Conservation (phyloP, 2,797 vertebrate genomes). For the Lemur catta region DNA sequence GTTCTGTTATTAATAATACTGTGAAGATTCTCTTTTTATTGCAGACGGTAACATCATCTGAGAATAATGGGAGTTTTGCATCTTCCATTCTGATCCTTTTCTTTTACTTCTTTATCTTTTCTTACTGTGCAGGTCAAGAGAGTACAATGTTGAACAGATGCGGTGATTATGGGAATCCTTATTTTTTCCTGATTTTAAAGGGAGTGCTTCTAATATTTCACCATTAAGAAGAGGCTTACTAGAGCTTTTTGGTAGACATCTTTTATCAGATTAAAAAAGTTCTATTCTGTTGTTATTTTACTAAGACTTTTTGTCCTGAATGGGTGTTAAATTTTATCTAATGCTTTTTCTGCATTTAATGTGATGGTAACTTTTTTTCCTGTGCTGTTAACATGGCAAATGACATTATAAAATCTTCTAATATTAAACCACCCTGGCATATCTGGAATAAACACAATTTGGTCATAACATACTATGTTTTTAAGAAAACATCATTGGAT, state of each 20-base stretch:
- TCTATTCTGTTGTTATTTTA: not conserved
- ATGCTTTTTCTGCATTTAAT: not conserved
- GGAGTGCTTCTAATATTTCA: not conserved
- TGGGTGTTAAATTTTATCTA: not conserved
- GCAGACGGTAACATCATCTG: not conserved
- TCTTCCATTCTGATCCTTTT: not conserved
- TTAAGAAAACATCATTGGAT: not conserved
- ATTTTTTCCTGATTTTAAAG: not conserved
- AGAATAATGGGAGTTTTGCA: not conserved
- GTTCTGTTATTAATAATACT: not conserved
- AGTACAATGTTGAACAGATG: not conserved
- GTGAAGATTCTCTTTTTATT: not conserved
- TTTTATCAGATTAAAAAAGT: not conserved
- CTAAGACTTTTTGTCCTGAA: not conserved
- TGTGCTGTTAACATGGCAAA: not conserved
- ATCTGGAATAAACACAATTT: not conserved
- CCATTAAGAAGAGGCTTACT: not conserved
- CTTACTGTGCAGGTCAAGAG: not conserved
- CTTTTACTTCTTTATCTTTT: not conserved
- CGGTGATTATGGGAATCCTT: not conserved
- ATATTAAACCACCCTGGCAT: not conserved
- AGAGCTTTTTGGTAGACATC: not conserved
- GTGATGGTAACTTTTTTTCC: not conserved
- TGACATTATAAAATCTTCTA: not conserved
- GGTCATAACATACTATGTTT: not conserved